phyloP scores from a whole-genome alignment of 2,797 vertebrate species.

The Cercopithecus diana region DNA sequence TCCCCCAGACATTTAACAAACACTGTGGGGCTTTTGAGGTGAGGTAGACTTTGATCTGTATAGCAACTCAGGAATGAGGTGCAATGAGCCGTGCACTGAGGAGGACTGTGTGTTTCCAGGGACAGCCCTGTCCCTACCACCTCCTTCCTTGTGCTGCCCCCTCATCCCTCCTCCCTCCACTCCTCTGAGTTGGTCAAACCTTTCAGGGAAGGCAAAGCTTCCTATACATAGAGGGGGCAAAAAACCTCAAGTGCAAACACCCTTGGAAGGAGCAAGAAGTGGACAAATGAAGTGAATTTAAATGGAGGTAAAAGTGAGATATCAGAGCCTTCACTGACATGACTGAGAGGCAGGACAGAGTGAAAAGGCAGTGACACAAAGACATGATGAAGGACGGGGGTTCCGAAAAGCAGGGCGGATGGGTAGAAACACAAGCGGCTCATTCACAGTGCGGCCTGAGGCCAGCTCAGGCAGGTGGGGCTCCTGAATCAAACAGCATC shows the following conservation, averaged over 20 bases:
- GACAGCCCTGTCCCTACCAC: background rate
- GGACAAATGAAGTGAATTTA: background rate
- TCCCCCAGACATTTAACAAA: background rate
- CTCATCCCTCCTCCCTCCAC: background rate
- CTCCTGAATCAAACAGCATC: background rate
- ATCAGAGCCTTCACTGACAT: background rate
- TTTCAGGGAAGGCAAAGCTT: background rate
- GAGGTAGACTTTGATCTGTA: background rate
- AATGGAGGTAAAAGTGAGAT: background rate
- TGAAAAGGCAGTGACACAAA: background rate
- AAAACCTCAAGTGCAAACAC: background rate
- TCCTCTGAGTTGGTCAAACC: background rate
- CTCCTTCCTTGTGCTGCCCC: background rate
- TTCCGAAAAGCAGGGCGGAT: rapidly evolving
- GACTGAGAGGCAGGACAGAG: background rate
- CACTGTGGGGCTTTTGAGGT: background rate
- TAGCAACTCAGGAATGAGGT: background rate
- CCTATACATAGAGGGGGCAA: background rate
- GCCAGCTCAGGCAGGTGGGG: background rate
- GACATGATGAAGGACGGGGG: background rate
- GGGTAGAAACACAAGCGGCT: background rate
- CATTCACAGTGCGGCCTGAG: background rate
- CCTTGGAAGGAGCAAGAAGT: background rate
- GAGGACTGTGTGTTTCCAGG: background rate
- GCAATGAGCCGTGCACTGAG: rapidly evolving